Conservation (phyloP, 2,888 invertebrate genomes). For the Cosmorhoe ocellata region DNA sequence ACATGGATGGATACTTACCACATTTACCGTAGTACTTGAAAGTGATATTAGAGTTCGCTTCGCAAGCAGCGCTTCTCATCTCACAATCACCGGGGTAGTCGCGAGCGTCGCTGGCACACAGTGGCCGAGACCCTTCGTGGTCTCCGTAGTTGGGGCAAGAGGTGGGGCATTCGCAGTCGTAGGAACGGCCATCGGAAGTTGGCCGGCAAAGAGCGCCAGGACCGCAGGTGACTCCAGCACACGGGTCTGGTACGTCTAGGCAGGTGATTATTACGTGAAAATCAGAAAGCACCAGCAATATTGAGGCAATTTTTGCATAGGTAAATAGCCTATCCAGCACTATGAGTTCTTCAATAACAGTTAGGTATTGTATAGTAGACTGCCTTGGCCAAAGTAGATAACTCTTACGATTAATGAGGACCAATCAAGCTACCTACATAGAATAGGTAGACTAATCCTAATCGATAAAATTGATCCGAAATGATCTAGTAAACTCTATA, state of each 20-base stretch:
- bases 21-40: conserved; percentile 93
- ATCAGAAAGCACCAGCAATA: too few relatives aligned
- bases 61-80: conserved; percentile 90
- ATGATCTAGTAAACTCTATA: too few relatives aligned
- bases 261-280: too few relatives aligned
- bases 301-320: too few relatives aligned
- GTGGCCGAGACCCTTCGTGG: conserved; percentile 88
- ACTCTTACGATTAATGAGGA: too few relatives aligned
- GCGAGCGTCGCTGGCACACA: conserved; percentile 92
- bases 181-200: conserved; percentile 86
- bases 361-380: too few relatives aligned
- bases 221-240: conserved; percentile 89
- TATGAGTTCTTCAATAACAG: too few relatives aligned
- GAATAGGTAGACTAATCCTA: too few relatives aligned
- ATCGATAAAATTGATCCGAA: too few relatives aligned
- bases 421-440: too few relatives aligned
- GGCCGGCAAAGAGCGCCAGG: conserved; percentile 89
- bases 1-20: conserved; percentile 82
- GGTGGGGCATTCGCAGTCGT: conserved; percentile 90
- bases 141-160: conserved; percentile 92
- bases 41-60: conserved; percentile 87
- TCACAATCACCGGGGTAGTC: conserved; percentile 94
- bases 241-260: conserved; percentile 85
- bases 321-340: too few relatives aligned
- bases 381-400: too few relatives aligned